Base-by-base conservation (phyloP, 1,140 invertebrate genomes). In the Drosophila virilis region DNA sequence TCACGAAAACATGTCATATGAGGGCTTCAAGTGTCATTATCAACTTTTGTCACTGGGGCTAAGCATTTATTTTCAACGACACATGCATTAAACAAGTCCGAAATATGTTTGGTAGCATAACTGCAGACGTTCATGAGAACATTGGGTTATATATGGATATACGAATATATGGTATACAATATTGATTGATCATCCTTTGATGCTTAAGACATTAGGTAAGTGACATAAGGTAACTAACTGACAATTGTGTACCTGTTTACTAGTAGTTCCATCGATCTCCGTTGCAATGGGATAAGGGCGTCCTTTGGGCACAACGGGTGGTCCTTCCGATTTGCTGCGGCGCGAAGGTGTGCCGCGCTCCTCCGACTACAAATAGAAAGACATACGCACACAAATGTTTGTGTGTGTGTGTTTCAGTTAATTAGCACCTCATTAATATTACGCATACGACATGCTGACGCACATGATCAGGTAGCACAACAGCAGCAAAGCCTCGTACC, bases 251-350 rank as follows among this genome's bases (percentile, higher is more conserved):
- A 92, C 91, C 91, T 92, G 91, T 92, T 90, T 91, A 60, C 80
- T 81, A 83, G 86, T 74, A 67, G 76, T 60, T 91, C 89, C 86
- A 81, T 92, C 93, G 92, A 93, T 85, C 91, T 92, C 93, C 82
- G 88, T 80, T 75, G 91, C 73, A 78, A 84, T 82, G 64, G 91
- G 83, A 91, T 88, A 92, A 57, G 90, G 80, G 54, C 94, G 69
- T 92, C 93, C 91, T 93, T 94, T 77, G 93, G 93, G 74, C 92
- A 94, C 91, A 57, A 79, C 90, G 74, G 91, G 94, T 37, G 95
- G 95, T 40, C 95, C 95, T 84, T 96, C 95, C 45, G 95, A 96
- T 93, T 95, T 96, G 94, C 95, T 96, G 79, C 95, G 94, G 38
- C 95, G 93, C 55, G 94, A 93, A 71, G 93, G 92, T 80, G 92